Base-by-base conservation (phyloP, 2,113 vertebrate species). In the Corythornis madagascariensis region DNA sequence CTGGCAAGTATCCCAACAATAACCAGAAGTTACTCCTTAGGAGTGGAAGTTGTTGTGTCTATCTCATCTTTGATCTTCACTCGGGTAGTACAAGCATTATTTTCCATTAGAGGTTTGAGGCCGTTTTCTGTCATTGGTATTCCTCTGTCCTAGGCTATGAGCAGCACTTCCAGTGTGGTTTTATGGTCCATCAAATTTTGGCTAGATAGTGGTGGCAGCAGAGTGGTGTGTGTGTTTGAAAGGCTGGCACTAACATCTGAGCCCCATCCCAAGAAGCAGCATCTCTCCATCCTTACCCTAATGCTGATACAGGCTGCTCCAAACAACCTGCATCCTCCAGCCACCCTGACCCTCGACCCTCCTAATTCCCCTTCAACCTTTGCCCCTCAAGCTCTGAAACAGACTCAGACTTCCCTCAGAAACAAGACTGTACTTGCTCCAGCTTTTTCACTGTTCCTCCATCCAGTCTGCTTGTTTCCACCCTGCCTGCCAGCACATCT, bases 11-110 rank as follows among this genome's bases (percentile, higher is more conserved):
- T 71, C 76, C 70, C 70, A 55, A 0, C 3, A 4, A 12, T 38
- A 88, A 83, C 57, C 63, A 82, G 48, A 86, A 91, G 57, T 81
- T 90, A 5, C n/a, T 93, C 31, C 28, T 87, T 31, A 3, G 2
- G 33, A 59, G 59, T 64, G 33, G 66, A 52, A 52, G 24, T 29
- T 56, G 64, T 72, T 57, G 22, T 29, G 42, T 55, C 88, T 66
- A 0, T 87, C 73, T 59, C 74, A 31, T 67, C 75, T 52, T 77
- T 47, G 25, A 43, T 83, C 31, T 0, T 70, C 5, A 1, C 2
- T 0, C 0, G 0, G 0, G 0, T 42, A 2, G 1, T 28, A 6
- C 0, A 1, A 83, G 38, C 75, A 21, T 42, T 25, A 5, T 47
- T 56, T 84, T 75, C 57, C 57, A 2, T 20, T 71, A 28, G 72